Evolutionary conservation across 2,888 invertebrate species (phyloP).

Genomic region (Mythimna albipuncta): DNA sequence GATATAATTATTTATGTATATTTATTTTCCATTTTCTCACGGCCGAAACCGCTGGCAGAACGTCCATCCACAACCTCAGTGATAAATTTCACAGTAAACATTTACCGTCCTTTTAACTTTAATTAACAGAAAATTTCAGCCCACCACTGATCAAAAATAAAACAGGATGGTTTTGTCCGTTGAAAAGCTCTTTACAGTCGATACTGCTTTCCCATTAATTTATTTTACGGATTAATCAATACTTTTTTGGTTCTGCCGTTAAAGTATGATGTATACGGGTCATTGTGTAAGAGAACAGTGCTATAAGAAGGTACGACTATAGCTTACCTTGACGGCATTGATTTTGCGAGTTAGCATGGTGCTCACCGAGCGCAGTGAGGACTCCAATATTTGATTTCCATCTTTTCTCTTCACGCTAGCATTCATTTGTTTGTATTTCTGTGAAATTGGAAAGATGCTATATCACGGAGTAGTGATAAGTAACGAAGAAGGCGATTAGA

Average conservation of each 20-base stretch:
- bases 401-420: conserved; percentile 95
- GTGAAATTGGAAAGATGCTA: conserved; percentile 64
- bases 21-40: too few species aligned
- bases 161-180: neutral
- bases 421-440: conserved; percentile 95
- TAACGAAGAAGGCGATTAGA: neutral
- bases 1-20: too few species aligned
- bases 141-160: neutral
- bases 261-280: conserved; percentile 11
- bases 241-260: neutral
- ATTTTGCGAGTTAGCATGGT: conserved; percentile 96
- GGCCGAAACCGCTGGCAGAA: too few species aligned
- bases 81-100: neutral
- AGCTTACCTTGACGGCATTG: conserved; percentile 95
- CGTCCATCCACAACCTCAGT: neutral
- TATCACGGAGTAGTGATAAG: neutral
- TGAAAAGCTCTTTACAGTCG: neutral
- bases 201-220: conserved; percentile 1
- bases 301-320: conserved; percentile 28
- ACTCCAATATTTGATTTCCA: conserved; percentile 94
- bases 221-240: conserved; percentile 8
- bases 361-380: conserved; percentile 95
- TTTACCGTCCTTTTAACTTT: conserved; percentile 13
- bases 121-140: conserved; percentile 21
- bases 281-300: conserved; percentile 6